Evolutionary conservation across 1,140 invertebrate species (phyloP), one percentile per base, ranked within the genome.

Genomic region (Drosophila leontia): DNA sequence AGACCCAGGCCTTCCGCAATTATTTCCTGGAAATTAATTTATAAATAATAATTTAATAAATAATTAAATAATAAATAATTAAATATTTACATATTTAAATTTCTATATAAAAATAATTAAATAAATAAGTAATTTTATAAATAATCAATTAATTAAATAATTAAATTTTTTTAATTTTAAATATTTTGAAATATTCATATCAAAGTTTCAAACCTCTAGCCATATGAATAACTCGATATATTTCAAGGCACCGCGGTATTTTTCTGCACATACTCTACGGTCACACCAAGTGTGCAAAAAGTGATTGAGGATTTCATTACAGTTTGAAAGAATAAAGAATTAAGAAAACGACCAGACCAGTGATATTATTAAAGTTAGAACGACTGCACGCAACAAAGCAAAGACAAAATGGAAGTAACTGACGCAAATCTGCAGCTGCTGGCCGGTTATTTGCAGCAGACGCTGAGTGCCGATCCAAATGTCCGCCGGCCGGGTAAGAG

Each of bases 391-490:
- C 19, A 57, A n/a, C 7, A 55, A 59, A 32, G 15, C 26, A 56
- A n/a, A 42, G 17, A 0, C 26, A 60, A 44, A 76, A 98, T 98
- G 97, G 97, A 98, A 85, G 94, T 97, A 7, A 97, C 95, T 1
- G 96, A 97, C 53, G 95, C 96, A 45, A 98, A 97, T 94, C 93
- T 99, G 50, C 93, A 95, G 63, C 96, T 96, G 6, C 93, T 99
- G 70, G 96, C 96, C 47, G 94, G 95, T 71, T 98, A 98, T 93
- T 94, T 99, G 64, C 95, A 97, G 77, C 96, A 98, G 93, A 99
- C 98, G 12, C 93, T 99, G n/a, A 98, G 95, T 83, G 96, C 97
- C 12, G 97, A 99, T 93, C 94, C 95, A 17, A 95, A 95, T 91
- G 94, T 97, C 47, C 94, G 98, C 79, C 94, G 96, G 93, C 96